Evolutionary conservation across 1,140 invertebrate species (phyloP), one percentile per base, ranked within the genome.

Genomic region (Hermetia illucens): DNA sequence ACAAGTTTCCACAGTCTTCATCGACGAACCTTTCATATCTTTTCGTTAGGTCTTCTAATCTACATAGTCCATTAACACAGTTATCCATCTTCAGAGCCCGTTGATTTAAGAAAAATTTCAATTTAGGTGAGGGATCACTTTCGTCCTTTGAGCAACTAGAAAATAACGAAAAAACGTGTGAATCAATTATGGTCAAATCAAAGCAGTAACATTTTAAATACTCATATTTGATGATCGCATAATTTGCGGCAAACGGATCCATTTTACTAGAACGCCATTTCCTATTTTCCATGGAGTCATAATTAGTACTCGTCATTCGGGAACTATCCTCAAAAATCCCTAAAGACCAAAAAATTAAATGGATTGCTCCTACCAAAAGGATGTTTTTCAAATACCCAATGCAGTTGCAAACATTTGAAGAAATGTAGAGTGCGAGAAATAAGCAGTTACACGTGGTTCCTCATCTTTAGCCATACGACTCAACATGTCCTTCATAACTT

Each of bases 221-320:
- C 39, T 44, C 36, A 42, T 53, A 41, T 13, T 48, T 40, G 33
- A 83, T 69, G 18, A 80, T 75, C 18, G 70, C 73, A 1, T 88
- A 41, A 62, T 88, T 88, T 1, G 72, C 66, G 13, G 74, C 74
- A 46, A 83, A 86, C 0, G 84, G 77, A 21, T 65, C 56, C 25
- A 84, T 71, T 4, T 64, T 45, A 0, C 80, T 82, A 0, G 77
- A 73, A 36, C 67, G 65, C 75, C 82, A 90, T 25, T 70, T 67
- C 50, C 36, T 61, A 25, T 83, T 61, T 44, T 51, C 66, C 35
- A 36, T 46, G 44, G 64, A 65, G 21, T n/a, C n/a, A n/a, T n/a
- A 47, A 37, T 46, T 68, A 58, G 50, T 68, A 83, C 55, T 81
- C 82, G 38, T 75, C 66, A 4, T 75, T 71, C 0, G 62, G 72